Evolutionary conservation across 2,888 invertebrate genomes (phyloP).

Genomic region (Tetropium fuscum): DNA sequence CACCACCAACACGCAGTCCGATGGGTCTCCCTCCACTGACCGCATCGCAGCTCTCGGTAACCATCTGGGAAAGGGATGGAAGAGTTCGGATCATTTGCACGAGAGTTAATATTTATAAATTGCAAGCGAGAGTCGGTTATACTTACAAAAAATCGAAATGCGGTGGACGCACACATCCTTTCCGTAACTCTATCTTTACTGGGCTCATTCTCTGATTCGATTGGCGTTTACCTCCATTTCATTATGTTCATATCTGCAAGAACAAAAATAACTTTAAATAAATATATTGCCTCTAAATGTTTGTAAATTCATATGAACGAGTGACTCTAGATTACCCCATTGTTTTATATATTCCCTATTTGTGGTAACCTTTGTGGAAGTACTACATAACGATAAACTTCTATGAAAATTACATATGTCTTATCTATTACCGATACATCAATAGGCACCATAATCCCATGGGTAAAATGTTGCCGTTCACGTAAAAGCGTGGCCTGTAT

Average conservation of each 20-base stretch:
- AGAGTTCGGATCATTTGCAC: not conserved
- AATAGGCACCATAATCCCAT: no score
- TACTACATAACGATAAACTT: no score
- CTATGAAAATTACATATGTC: no score
- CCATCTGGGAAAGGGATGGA: slow-evolving; percentile 73
- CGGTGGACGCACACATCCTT: slow-evolving; percentile 60
- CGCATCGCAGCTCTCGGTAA: slow-evolving; percentile 85
- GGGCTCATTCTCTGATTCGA: slow-evolving; percentile 55
- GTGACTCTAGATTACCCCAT: no score
- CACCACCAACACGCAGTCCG: slow-evolving; percentile 87
- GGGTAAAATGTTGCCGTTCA: no score
- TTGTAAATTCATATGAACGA: no score
- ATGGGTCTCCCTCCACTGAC: slow-evolving; percentile 85
- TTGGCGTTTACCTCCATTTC: slow-evolving; percentile 50
- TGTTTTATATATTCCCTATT: no score
- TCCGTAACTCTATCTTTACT: slow-evolving; percentile 53
- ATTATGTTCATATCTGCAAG: slow-evolving; percentile 36
- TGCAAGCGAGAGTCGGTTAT: not conserved
- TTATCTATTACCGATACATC: no score
- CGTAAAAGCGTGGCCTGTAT: no score
- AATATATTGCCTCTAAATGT: no score
- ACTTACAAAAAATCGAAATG: slow-evolving; percentile 64
- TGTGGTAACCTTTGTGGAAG: no score
- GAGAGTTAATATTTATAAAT: no score
- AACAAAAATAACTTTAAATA: slow-evolving; percentile 8